phyloP scores from a whole-genome alignment of 2,113 vertebrate genomes.

The Microcebus ravelobensis region DNA sequence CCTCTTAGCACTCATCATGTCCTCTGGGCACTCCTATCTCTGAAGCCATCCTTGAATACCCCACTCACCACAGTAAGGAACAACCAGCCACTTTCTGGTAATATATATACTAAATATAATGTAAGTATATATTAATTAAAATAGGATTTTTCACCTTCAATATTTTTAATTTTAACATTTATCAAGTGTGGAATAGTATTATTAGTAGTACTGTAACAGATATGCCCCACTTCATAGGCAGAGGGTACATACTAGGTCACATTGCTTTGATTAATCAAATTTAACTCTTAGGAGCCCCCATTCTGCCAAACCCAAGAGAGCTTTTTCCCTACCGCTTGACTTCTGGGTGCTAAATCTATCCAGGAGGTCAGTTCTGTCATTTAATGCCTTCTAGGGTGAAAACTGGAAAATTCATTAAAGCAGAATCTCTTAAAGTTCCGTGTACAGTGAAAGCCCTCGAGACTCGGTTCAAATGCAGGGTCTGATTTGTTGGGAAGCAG shows the following conservation, averaged over 20 bases:
- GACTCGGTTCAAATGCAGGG: neutral
- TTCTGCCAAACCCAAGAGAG: neutral
- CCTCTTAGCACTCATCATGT: neutral
- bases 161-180: neutral
- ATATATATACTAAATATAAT: neutral
- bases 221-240: neutral
- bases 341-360: neutral
- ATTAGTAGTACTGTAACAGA: neutral
- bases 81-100: neutral
- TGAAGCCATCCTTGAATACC: neutral
- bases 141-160: neutral
- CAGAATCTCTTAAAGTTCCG: neutral
- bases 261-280: neutral
- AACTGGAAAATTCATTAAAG: neutral
- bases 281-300: neutral
- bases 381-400: neutral
- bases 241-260: too few relatives aligned
- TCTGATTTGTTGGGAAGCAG: neutral
- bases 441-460: neutral
- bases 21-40: neutral
- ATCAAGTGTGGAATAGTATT: neutral
- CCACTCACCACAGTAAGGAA: neutral
- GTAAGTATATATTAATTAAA: neutral
- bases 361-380: neutral
- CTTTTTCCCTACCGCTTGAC: neutral